phyloP scores from a whole-genome alignment of 2,113 vertebrate genomes.

The Callipepla californica region DNA sequence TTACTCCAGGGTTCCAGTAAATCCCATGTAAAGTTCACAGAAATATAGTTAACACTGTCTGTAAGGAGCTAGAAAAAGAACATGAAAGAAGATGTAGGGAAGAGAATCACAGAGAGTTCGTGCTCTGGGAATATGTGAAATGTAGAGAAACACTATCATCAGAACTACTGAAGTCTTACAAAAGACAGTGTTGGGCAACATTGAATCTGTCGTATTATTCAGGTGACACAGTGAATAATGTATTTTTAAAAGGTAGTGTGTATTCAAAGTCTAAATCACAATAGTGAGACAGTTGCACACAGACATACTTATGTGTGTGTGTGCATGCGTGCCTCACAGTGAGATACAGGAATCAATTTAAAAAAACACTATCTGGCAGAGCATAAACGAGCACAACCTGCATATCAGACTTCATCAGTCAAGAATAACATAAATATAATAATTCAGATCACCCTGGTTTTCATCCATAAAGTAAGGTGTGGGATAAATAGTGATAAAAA shows the following conservation, averaged over 20 bases:
- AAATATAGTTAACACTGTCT: background rate
- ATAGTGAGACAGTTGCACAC: background rate
- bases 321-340: background rate
- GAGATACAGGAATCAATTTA: background rate
- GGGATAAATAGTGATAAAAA: background rate
- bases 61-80: accelerated
- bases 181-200: background rate
- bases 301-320: background rate
- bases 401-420: background rate
- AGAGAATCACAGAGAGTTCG: background rate
- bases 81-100: background rate
- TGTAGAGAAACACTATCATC: background rate
- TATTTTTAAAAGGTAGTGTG: background rate
- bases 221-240: background rate
- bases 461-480: background rate
- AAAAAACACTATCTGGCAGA: background rate
- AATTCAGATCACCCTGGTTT: background rate
- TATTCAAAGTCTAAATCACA: background rate
- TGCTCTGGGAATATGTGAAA: background rate
- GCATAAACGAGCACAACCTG: background rate
- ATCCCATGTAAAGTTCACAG: background rate
- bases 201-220: background rate
- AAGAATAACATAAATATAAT: background rate
- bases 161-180: background rate
- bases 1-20: background rate